Evolutionary conservation across 2,113 vertebrate species (phyloP).

Genomic region (Tetrax tetrax): DNA sequence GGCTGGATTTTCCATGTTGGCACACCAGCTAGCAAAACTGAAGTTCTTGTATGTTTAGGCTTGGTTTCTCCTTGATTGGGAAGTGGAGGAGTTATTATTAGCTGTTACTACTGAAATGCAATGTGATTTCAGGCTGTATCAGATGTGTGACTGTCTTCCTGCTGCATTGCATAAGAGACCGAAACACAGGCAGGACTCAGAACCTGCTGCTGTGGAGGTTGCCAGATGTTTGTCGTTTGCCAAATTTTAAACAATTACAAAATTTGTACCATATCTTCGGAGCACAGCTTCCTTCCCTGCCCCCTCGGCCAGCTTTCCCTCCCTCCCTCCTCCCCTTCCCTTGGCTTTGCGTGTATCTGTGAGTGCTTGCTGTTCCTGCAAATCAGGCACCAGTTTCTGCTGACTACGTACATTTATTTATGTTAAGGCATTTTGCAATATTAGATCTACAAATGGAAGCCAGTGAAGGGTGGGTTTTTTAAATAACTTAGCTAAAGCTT

Average conservation of each 20-base stretch:
- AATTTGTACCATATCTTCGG: conserved; percentile 56
- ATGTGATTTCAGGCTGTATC: conserved; percentile 13
- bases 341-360: conserved; percentile 20
- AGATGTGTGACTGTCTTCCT: conserved; percentile 2
- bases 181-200: neutral
- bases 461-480: neutral
- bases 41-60: conserved; percentile 18
- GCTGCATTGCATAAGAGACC: neutral
- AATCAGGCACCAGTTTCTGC: conserved; percentile 25
- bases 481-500: neutral
- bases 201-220: neutral
- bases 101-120: conserved; percentile 3
- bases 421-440: neutral
- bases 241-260: conserved; percentile 60
- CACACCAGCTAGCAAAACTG: neutral
- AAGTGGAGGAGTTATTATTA: conserved; percentile 25
- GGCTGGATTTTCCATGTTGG: neutral
- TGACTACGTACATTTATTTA: neutral
- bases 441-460: neutral
- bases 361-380: neutral
- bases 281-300: conserved; percentile 62
- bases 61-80: conserved; percentile 20
- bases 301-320: conserved; percentile 31
- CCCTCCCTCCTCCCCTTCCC: conserved; percentile 18
- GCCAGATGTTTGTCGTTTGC: conserved; percentile 55